These are phyloP conservation scores for Beris chalybata DNA, from an alignment of 2,888 invertebrate species.

Conservation along the genomic window DNA sequence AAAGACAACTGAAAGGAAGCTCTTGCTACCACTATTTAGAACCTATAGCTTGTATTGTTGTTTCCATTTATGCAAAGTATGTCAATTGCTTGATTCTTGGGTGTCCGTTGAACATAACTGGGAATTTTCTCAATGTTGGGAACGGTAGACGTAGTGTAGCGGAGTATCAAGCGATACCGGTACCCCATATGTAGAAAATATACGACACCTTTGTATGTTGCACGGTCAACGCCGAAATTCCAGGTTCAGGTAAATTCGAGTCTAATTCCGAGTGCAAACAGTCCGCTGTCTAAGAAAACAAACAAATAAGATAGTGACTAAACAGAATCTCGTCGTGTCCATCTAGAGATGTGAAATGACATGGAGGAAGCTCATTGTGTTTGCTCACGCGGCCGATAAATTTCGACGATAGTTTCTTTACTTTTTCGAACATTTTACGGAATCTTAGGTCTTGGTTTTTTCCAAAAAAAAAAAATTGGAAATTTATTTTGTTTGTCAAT, in stretches of 20 bases:
- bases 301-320: slow-evolving; percentile 20
- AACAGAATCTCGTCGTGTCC: slow-evolving; percentile 21
- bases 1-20: not conserved
- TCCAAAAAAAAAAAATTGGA: no score
- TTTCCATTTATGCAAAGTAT: slow-evolving; percentile 12
- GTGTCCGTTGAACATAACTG: slow-evolving; percentile 5
- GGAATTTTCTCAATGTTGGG: not conserved
- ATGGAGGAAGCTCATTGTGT: slow-evolving; percentile 25
- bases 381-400: slow-evolving; percentile 4
- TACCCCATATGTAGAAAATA: slow-evolving; percentile 3
- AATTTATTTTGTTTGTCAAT: no score
- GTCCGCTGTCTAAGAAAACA: slow-evolving; percentile 29
- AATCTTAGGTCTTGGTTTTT: no score
- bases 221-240: slow-evolving; percentile 22
- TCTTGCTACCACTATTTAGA: not conserved
- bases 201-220: slow-evolving; percentile 26
- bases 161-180: slow-evolving; percentile 2
- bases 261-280: slow-evolving; percentile 31
- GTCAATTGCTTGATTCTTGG: slow-evolving; percentile 15
- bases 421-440: not conserved
- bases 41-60: not conserved
- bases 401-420: slow-evolving; percentile 5
- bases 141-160: slow-evolving; percentile 1
- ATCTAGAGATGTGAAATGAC: slow-evolving; percentile 14
- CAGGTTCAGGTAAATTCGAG: slow-evolving; percentile 20